Conservation (phyloP, 2,888 invertebrate species). For the Palloptera scutellata region DNA sequence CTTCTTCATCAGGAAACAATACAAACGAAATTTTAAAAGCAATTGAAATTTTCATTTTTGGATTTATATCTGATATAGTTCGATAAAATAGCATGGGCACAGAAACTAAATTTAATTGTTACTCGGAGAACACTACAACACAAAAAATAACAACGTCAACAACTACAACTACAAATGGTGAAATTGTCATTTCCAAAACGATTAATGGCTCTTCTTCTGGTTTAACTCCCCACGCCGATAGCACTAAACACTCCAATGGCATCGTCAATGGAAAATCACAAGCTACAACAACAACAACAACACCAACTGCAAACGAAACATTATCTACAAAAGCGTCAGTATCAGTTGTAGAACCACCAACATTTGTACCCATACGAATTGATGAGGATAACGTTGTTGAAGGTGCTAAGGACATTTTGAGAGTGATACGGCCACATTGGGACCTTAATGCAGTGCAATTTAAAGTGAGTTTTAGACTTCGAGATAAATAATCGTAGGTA, state of each 20-base stretch:
- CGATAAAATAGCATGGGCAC: conserved; percentile 56
- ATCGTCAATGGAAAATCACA: conserved; percentile 11
- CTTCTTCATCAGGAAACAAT: too few species aligned
- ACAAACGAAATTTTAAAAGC: too few species aligned
- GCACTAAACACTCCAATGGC: too few species aligned
- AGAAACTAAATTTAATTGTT: conserved; percentile 59
- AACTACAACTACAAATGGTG: conserved; percentile 51
- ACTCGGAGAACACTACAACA: conserved; percentile 52
- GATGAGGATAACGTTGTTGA: conserved; percentile 73
- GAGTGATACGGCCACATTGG: conserved; percentile 78
- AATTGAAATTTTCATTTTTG: not conserved
- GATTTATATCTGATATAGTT: not conserved
- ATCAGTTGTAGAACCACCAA: conserved; percentile 3
- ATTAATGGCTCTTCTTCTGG: conserved; percentile 28
- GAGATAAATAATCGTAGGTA: too few species aligned
- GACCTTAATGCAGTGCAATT: conserved; percentile 70
- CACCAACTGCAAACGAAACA: not conserved
- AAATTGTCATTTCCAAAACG: conserved; percentile 40
- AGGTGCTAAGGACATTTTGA: conserved; percentile 74
- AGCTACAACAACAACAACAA: conserved; percentile 13
- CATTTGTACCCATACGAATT: conserved; percentile 68
- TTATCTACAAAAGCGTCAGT: too few species aligned
- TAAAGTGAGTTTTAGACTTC: conserved; percentile 70
- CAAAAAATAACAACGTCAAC: too few species aligned
- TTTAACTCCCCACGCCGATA: too few species aligned